Base-by-base conservation (phyloP, 2,888 invertebrate species). In the Nineta flava region DNA sequence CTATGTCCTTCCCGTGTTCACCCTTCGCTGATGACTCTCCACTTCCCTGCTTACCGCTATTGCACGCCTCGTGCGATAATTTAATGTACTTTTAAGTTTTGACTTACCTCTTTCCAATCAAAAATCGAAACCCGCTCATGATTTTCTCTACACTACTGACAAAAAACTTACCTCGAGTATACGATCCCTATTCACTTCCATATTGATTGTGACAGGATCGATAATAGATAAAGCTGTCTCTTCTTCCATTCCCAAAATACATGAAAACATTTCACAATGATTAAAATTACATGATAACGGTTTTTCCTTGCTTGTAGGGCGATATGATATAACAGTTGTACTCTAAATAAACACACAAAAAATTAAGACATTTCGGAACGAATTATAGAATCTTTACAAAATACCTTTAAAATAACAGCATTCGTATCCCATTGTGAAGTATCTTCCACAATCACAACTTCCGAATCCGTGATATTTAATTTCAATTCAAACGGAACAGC, bases 181-280 rank as follows among this genome's bases (percentile, higher is more conserved):
- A 62, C 72, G 64, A 58, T 71, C 65, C 65, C 64, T 53, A 61
- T 75, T 76, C 43, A 91, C 62, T 55, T 83, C 83, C 48, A 86
- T 73, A 60, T 83, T 85, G 38, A 94, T 74, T 9, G 86, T 86
- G 45, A 93, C 86, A 1, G 94, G 95, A 67, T 94, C 94, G 50
- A 96, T 86, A 59, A 96, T 95, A 34, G 93, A 90, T 15, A 95
- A 70, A 1, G 95, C 94, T 0, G 94, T 94, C 62, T 90, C 90
- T 54, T 92, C 87, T 70, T 95, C 94, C 59, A 83, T 76, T 6
- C 90, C 91, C 53, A 95, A 72, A 82, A 65, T 91, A 87, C 68
- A 68, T 2, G 94, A 94, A 69, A 93, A 95, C 64, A 95, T 79
- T 70, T 96, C 95, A 60, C 94, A 80, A 60, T 86, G 85, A 62